phyloP scores from a whole-genome alignment of 2,888 invertebrate species.

The Terebella lapidaria region DNA sequence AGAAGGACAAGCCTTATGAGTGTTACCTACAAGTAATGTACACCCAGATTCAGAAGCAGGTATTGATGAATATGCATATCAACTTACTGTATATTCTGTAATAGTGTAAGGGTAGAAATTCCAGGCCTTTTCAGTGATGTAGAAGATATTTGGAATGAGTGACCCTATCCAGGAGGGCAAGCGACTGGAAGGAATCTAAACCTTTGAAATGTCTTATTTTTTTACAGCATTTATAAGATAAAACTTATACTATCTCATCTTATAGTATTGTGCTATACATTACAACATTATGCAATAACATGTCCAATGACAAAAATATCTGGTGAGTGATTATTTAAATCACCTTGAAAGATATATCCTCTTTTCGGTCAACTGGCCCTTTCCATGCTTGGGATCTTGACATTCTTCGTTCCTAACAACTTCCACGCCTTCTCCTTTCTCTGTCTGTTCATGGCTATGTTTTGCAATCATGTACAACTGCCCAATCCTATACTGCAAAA shows the following conservation, averaged over 20 bases:
- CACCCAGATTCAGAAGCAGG: too few relatives aligned
- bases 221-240: too few relatives aligned
- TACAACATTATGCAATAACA: too few relatives aligned
- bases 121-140: slow-evolving; percentile 90
- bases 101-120: slow-evolving; percentile 89
- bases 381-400: slow-evolving; percentile 72
- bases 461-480: slow-evolving; percentile 93
- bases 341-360: slow-evolving; percentile 83
- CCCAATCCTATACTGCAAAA: slow-evolving; percentile 77
- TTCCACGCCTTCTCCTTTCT: slow-evolving; percentile 85
- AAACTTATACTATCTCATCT: too few relatives aligned
- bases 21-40: too few relatives aligned
- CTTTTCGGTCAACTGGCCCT: slow-evolving; percentile 85
- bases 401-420: slow-evolving; percentile 79
- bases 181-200: slow-evolving; percentile 65
- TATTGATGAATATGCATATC: too few relatives aligned
- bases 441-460: slow-evolving; percentile 86
- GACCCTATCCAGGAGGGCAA: slow-evolving; percentile 86
- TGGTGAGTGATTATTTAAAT: too few relatives aligned
- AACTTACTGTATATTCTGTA: slow-evolving; percentile 59
- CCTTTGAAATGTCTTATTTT: too few relatives aligned
- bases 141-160: slow-evolving; percentile 82
- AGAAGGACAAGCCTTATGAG: too few relatives aligned
- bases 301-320: too few relatives aligned
- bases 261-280: too few relatives aligned